Percentiles rank a stretch among this genome's conserved stretches.
Evolutionary conservation across 2,888 invertebrate genomes (phyloP).

Genomic region (Cantharis rustica): DNA sequence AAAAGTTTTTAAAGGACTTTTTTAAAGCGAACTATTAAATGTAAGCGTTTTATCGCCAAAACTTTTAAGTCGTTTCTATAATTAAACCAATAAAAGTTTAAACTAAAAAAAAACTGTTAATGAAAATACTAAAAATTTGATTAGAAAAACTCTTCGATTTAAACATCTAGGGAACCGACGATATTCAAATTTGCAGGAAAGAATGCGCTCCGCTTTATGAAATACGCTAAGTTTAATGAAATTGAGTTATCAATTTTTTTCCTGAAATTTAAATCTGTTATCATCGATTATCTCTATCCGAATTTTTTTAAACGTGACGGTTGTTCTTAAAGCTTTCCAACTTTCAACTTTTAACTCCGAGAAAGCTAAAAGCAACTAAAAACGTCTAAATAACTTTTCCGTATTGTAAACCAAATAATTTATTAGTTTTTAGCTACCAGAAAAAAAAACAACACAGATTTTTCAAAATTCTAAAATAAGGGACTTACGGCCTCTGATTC

Average conservation of each 20-base stretch:
- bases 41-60: not conserved
- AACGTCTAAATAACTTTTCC: not conserved
- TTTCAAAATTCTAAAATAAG: not conserved
- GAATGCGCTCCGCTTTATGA: not conserved
- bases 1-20: not conserved
- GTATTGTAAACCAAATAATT: not conserved
- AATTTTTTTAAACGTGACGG: not conserved
- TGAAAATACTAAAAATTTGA: not conserved
- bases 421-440: not conserved
- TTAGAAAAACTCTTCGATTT: not conserved
- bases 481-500: conserved; percentile 22
- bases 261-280: not conserved
- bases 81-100: not conserved
- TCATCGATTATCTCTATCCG: not conserved
- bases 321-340: not conserved
- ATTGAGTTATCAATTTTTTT: not conserved
- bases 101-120: not conserved
- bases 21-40: not conserved
- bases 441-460: not conserved
- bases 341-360: not conserved
- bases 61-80: not conserved
- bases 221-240: not conserved
- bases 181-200: not conserved
- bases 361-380: not conserved
- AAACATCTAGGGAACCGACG: not conserved